Conservation (phyloP, 1,140 invertebrate genomes). For the Trialeurodes vaporariorum region DNA sequence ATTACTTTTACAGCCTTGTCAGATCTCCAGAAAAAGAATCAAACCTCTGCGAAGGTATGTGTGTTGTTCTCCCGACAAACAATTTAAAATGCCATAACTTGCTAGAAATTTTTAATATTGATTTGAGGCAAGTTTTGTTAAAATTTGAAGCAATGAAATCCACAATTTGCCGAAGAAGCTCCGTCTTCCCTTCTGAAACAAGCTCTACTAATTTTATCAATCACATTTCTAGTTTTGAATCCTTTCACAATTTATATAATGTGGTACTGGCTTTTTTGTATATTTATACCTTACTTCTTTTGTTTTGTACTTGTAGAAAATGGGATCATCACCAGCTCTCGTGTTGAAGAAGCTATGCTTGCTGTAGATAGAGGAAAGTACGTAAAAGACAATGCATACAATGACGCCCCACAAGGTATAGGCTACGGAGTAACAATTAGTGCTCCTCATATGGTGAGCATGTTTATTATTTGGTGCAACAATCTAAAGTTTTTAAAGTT, state of each 20-base stretch:
- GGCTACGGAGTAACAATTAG: constrained; percentile 89
- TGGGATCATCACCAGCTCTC: constrained; percentile 65
- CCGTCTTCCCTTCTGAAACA: background rate
- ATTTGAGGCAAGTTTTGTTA: too few relatives aligned
- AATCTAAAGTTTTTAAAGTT: too few relatives aligned
- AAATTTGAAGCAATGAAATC: too few relatives aligned
- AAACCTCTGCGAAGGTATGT: too few relatives aligned
- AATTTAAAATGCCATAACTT: too few relatives aligned
- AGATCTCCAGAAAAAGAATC: too few relatives aligned
- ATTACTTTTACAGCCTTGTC: too few relatives aligned
- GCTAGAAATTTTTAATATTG: too few relatives aligned
- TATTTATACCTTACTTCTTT: constrained; percentile 8
- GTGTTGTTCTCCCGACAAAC: too few relatives aligned
- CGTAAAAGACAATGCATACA: constrained; percentile 61
- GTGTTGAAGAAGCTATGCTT: constrained; percentile 73
- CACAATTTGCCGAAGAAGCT: too few relatives aligned
- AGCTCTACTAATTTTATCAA: background rate
- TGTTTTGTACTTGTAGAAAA: constrained; percentile 50
- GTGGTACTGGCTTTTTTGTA: background rate
- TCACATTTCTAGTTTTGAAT: background rate
- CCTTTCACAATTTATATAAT: background rate
- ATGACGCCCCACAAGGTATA: constrained; percentile 80
- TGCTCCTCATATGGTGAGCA: constrained; percentile 95
- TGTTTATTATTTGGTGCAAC: too few relatives aligned
- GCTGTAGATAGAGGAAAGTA: constrained; percentile 76